A percentile compares a stretch with the other conserved stretches of the same genome.
Evolutionary conservation across 1,140 invertebrate species (phyloP).

Genomic region (Bombus waltoni): DNA sequence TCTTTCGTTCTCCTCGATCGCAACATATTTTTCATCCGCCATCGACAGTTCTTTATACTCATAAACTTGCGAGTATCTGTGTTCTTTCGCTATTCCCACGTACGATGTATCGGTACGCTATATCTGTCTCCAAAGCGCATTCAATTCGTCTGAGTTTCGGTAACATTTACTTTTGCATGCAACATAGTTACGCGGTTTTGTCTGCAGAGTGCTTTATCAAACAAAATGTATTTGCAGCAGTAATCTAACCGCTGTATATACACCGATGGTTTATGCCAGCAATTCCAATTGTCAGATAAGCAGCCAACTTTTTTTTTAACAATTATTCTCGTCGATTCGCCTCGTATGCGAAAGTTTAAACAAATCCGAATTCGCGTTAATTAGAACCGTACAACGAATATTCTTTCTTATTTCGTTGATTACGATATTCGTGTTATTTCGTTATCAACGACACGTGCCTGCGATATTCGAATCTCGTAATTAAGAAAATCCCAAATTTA

Average conservation of each 20-base stretch:
- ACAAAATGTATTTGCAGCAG: background rate
- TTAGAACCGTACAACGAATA: background rate
- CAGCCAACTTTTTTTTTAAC: background rate
- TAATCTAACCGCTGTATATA: background rate
- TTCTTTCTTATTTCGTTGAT: no score
- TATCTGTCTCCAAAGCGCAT: background rate
- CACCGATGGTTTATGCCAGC: background rate
- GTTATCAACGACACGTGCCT: no score
- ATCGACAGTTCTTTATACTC: no score
- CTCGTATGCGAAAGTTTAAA: background rate
- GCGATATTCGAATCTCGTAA: background rate
- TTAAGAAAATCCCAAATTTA: background rate
- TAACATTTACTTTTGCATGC: background rate
- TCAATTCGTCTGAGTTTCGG: background rate
- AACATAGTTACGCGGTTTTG: background rate
- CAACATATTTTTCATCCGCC: no score
- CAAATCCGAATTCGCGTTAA: background rate
- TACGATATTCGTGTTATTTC: no score
- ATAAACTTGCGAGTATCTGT: no score
- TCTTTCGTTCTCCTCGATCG: no score
- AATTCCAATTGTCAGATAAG: background rate
- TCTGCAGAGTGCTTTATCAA: background rate
- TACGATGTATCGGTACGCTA: no score
- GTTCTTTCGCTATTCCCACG: no score
- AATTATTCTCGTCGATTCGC: background rate